Evolutionary conservation across 2,113 vertebrate species (phyloP).

Genomic region (Pygoscelis adeliae): DNA sequence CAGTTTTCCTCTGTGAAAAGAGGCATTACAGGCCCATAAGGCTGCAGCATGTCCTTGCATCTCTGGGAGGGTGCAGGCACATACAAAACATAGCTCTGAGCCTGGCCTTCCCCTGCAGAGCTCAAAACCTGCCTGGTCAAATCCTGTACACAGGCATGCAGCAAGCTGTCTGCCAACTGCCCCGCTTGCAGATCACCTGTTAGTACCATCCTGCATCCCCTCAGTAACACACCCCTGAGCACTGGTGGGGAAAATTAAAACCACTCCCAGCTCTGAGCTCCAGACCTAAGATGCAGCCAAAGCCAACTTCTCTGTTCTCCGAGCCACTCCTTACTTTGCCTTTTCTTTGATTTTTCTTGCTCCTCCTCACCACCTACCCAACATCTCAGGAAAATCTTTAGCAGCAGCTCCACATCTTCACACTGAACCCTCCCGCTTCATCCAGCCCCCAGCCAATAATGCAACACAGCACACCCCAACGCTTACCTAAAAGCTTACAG

Average conservation of each 20-base stretch:
- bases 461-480: not conserved
- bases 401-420: not conserved
- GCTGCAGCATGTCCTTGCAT: not conserved
- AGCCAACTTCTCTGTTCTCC: not conserved
- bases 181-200: not conserved
- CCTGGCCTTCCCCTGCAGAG: not conserved
- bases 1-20: not conserved
- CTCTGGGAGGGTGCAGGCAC: not conserved
- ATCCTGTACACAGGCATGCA: not conserved
- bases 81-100: not conserved
- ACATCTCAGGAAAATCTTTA: not conserved
- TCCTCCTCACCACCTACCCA: not conserved
- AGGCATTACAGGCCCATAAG: not conserved
- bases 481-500: not conserved
- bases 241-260: not conserved
- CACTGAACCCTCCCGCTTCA: not conserved
- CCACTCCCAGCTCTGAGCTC: not conserved
- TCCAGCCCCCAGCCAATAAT: not conserved
- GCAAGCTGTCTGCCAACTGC: not conserved
- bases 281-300: not conserved
- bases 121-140: not conserved
- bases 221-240: not conserved
- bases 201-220: not conserved
- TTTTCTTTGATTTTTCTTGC: not conserved
- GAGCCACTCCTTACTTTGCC: not conserved